Evolutionary conservation across 2,888 invertebrate species (phyloP).

Genomic region (Agapostemon virescens): DNA sequence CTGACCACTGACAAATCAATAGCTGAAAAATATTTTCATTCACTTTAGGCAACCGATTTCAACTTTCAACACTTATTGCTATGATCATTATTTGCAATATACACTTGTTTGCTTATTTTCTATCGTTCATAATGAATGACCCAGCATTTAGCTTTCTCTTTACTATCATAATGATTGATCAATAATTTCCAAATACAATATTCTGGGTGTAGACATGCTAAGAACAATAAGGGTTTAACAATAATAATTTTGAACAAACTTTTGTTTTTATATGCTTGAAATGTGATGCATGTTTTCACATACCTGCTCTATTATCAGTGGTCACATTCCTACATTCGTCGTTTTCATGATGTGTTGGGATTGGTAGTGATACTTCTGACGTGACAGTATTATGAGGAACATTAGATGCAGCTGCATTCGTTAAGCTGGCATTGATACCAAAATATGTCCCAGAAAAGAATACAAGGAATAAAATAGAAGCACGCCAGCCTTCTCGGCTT

Average conservation of each 20-base stretch:
- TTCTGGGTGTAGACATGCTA: too few relatives aligned
- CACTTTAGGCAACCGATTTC: background rate
- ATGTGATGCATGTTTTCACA: background rate
- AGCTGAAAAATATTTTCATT: constrained; percentile 62
- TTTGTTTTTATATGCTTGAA: background rate
- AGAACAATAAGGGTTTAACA: too few relatives aligned
- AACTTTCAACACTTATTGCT: background rate
- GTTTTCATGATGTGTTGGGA: constrained; percentile 68
- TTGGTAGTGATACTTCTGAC: constrained; percentile 78
- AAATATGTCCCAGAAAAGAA: constrained; percentile 73
- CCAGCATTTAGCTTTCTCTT: too few relatives aligned
- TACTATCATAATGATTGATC: too few relatives aligned
- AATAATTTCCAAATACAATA: too few relatives aligned
- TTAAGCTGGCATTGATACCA: constrained; percentile 75
- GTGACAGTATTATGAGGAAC: constrained; percentile 72
- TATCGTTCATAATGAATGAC: too few relatives aligned
- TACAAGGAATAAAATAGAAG: constrained; percentile 72
- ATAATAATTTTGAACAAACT: too few relatives aligned
- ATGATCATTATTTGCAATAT: background rate
- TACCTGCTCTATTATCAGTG: constrained; percentile 73
- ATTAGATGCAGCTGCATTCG: constrained; percentile 78
- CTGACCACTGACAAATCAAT: constrained; percentile 74
- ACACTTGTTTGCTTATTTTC: background rate
- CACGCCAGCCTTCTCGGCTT: constrained; percentile 77
- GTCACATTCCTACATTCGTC: constrained; percentile 77